Conservation (phyloP, 1,140 invertebrate species). For the Harlomillsia oculata region DNA sequence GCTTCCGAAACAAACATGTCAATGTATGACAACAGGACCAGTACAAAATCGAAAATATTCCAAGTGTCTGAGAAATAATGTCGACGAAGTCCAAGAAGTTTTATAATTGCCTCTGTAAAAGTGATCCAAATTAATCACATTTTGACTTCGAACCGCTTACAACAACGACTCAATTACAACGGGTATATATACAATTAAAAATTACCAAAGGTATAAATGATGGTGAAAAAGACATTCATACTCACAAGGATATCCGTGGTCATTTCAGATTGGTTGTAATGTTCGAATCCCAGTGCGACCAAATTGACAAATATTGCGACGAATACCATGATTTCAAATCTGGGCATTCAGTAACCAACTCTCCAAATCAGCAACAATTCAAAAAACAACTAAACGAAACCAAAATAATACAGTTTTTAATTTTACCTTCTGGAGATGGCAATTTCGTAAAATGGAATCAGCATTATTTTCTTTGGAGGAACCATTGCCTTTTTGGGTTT, state of each 20-base stretch:
- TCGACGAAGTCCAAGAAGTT: slow-evolving; percentile 81
- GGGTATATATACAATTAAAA: neutral
- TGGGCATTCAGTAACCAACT: slow-evolving; percentile 35
- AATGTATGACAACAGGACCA: slow-evolving; percentile 79
- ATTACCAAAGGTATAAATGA: slow-evolving; percentile 78
- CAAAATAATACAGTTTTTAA: neutral
- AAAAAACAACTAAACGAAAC: neutral
- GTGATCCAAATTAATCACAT: neutral
- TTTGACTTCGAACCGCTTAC: neutral
- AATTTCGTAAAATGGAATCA: slow-evolving; percentile 90
- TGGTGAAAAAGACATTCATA: slow-evolving; percentile 91
- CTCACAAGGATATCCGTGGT: slow-evolving; percentile 83
- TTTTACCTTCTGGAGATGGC: slow-evolving; percentile 73
- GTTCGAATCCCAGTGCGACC: slow-evolving; percentile 88
- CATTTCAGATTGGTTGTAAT: slow-evolving; percentile 78
- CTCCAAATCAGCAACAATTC: neutral
- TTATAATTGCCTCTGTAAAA: slow-evolving; percentile 72
- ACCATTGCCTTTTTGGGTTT: slow-evolving; percentile 94
- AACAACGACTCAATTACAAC: neutral
- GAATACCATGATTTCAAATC: slow-evolving; percentile 92
- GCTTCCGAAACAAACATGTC: slow-evolving; percentile 83
- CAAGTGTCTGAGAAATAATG: slow-evolving; percentile 91
- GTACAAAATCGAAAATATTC: slow-evolving; percentile 90
- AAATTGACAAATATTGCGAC: slow-evolving; percentile 90
- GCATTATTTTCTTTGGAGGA: slow-evolving; percentile 79